Evolutionary conservation across 1,140 invertebrate genomes (phyloP), one percentile per base, ranked within the genome.

Genomic region (Maconellicoccus hirsutus): DNA sequence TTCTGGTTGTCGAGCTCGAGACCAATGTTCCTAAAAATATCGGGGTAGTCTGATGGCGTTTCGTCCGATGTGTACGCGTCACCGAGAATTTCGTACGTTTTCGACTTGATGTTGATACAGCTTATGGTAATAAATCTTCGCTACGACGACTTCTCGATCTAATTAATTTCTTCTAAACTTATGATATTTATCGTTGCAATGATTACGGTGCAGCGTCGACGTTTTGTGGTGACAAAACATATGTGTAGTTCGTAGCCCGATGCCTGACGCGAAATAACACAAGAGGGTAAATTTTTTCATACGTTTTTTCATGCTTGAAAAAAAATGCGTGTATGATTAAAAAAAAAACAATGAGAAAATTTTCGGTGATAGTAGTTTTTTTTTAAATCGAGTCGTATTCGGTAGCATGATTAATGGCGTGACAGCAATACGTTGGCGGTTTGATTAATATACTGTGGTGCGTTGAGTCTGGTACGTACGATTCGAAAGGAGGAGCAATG

Each of bases 11-110:
- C 29, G 29, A 33, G 42, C n/a, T 3, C 16, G 42, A 19, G 2
- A 52, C 25, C 16, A 8, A 23, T 23, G 22, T 25, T 66, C 61
- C 61, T 66, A 66, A 66, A 66, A 66, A 66, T 66, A 66, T 66
- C 21, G 42, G 42, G 12, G 42, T 33, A 33, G 42, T 19, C 6
- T 52, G n/a, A 52, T 16, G 16, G 10, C 12, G 12, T 33, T 33
- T 33, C 29, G 29, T 33, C 29, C 29, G 12, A 26, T 66, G 61
- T 4, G 21, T 7, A 16, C 10, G 61, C 61, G 61, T 66, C 22
- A 25, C 21, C 52, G 21, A 59, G 19, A 25, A 66, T 66, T 66
- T 66, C 22, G 61, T 66, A 22, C 52, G 21, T 66, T 66, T 22
- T 25, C 25, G 3, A 52, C 10, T 26, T 23, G 4, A 66, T 66